Conservation (phyloP, 2,888 invertebrate species). For the Meteorus colon region DNA sequence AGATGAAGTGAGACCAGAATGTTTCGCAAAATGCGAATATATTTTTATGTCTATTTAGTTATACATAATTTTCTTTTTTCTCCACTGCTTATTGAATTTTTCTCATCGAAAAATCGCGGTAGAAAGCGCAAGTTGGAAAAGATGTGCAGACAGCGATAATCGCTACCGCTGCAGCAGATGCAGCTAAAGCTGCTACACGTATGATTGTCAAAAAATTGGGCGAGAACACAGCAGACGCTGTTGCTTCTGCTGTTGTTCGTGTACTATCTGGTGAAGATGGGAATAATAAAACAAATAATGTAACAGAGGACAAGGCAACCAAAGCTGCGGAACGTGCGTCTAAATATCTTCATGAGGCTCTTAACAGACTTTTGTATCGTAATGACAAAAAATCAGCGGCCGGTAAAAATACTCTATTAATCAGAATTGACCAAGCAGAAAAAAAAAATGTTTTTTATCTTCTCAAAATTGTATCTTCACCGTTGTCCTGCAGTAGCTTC, state of each 20-base stretch:
- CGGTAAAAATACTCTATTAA: background rate
- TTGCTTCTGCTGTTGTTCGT: constrained; percentile 41
- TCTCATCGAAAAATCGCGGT: background rate
- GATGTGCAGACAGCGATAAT: constrained; percentile 26
- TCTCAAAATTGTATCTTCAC: too few species aligned
- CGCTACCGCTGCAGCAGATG: constrained; percentile 54
- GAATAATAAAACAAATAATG: background rate
- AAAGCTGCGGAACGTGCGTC: background rate
- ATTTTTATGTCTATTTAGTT: background rate
- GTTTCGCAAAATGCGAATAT: background rate
- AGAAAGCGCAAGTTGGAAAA: constrained; percentile 13
- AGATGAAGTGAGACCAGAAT: background rate
- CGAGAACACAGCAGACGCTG: constrained; percentile 51
- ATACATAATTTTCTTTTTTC: background rate
- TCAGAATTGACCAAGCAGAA: too few species aligned
- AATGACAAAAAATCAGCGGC: background rate
- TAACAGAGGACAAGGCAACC: background rate
- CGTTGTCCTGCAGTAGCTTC: too few species aligned
- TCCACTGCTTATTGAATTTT: too few species aligned
- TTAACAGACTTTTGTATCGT: background rate
- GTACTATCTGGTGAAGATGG: background rate
- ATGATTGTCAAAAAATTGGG: constrained; percentile 56
- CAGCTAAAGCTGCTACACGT: constrained; percentile 55
- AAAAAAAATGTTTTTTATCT: too few species aligned
- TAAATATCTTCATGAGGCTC: background rate